Evolutionary conservation across 2,113 vertebrate genomes (phyloP).

Genomic region (Bujurquina vittata): DNA sequence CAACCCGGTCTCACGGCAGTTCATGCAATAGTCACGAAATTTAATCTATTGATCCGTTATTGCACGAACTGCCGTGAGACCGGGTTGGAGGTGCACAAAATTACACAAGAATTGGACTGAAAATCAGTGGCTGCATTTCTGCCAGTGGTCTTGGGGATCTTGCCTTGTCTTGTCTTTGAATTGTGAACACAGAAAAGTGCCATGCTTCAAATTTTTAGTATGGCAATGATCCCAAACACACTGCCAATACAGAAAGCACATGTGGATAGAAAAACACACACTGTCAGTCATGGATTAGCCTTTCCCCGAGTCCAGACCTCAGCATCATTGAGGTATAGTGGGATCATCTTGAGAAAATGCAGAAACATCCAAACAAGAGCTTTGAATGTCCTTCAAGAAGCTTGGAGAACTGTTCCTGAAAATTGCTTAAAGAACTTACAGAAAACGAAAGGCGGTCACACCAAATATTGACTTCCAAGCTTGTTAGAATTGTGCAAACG

Average conservation of each 20-base stretch:
- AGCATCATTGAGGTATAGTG: background rate
- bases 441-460: background rate
- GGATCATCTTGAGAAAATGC: background rate
- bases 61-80: no score
- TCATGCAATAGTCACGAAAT: no score
- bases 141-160: background rate
- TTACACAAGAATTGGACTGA: background rate
- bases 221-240: background rate
- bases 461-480: background rate
- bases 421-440: no score
- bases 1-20: no score
- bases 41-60: no score
- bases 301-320: background rate
- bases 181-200: background rate
- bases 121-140: background rate
- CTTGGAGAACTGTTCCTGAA: background rate
- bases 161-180: background rate
- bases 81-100: no score
- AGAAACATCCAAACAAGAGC: background rate
- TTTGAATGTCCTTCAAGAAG: background rate
- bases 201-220: no score
- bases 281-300: background rate
- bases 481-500: no score
- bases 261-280: background rate
- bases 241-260: background rate